phyloP scores from a whole-genome alignment of 2,797 vertebrate species.

The Phoxinus dragarum region DNA sequence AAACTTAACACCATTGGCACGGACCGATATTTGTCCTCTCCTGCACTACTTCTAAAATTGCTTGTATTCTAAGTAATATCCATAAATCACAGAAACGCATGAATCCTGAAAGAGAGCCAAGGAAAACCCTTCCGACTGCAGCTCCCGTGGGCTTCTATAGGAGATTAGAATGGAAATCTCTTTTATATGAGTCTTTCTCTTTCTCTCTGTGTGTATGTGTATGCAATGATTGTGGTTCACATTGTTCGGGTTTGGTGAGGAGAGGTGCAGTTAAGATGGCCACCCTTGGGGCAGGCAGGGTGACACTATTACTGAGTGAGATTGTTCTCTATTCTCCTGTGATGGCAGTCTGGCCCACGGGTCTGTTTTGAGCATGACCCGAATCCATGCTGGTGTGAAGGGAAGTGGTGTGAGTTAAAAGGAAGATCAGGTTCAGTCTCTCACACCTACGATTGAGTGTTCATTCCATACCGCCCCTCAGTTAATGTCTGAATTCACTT shows the following conservation, averaged over 20 bases:
- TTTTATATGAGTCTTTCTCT: slow-evolving; percentile 47
- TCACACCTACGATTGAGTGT: slow-evolving; percentile 26
- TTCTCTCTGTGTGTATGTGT: background rate
- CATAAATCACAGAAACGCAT: slow-evolving; percentile 40
- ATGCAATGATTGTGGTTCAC: slow-evolving; percentile 18
- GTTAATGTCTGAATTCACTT: slow-evolving; percentile 32
- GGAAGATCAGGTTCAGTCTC: slow-evolving; percentile 20
- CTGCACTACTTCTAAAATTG: slow-evolving; percentile 30
- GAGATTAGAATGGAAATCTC: slow-evolving; percentile 48
- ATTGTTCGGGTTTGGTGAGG: slow-evolving; percentile 33
- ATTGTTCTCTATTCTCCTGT: slow-evolving; percentile 44
- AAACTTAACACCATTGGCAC: slow-evolving; percentile 25
- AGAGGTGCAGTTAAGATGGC: slow-evolving; percentile 43
- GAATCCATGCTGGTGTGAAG: slow-evolving; percentile 12
- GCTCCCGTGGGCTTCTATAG: slow-evolving; percentile 29
- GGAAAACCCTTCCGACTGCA: slow-evolving; percentile 38
- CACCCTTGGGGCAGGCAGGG: slow-evolving; percentile 28
- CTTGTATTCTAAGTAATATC: slow-evolving; percentile 41
- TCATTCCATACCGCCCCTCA: background rate
- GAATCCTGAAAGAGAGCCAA: slow-evolving; percentile 33
- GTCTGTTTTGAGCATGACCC: slow-evolving; percentile 34
- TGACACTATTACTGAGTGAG: slow-evolving; percentile 43
- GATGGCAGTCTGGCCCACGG: slow-evolving; percentile 1
- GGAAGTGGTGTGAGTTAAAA: slow-evolving; percentile 35
- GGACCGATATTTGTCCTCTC: slow-evolving; percentile 36